Percentiles rank a stretch among this genome's conserved stretches.
Evolutionary conservation across 2,113 vertebrate genomes (phyloP).

Genomic region (Heptranchias perlo): DNA sequence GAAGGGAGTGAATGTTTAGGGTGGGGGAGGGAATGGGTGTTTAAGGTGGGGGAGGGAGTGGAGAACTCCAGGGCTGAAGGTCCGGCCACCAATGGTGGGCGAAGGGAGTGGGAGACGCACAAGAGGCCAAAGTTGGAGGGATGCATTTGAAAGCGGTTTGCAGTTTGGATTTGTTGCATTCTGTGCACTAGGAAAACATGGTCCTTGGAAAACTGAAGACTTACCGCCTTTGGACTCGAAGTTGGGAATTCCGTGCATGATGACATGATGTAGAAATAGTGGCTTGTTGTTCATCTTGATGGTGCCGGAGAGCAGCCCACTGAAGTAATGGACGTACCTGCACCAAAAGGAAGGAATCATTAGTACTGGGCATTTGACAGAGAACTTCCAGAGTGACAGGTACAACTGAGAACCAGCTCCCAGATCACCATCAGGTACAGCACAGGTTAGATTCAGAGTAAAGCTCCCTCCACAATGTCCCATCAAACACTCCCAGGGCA

Average conservation of each 20-base stretch:
- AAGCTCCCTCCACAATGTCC: background rate
- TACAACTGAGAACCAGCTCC: background rate
- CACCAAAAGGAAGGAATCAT: background rate
- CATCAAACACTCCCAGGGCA: background rate
- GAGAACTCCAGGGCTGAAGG: too few relatives aligned
- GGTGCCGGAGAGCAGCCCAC: slow-evolving; percentile 84
- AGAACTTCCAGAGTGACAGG: too few relatives aligned
- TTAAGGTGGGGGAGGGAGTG: too few relatives aligned
- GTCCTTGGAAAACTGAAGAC: background rate
- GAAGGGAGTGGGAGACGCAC: background rate
- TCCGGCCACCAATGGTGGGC: background rate
- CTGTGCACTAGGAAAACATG: background rate
- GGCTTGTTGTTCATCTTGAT: slow-evolving; percentile 99
- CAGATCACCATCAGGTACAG: background rate
- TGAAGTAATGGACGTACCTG: slow-evolving; percentile 97
- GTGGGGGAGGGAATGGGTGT: too few relatives aligned
- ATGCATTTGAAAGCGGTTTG: background rate
- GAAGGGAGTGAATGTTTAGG: too few relatives aligned
- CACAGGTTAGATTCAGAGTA: background rate
- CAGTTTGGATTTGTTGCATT: background rate
- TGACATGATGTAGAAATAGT: slow-evolving; percentile 92
- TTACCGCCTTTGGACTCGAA: slow-evolving; percentile 91
- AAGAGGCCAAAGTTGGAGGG: background rate
- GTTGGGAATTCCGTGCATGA: slow-evolving; percentile 96
- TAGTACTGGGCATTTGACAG: background rate